Conservation (phyloP, 2,888 invertebrate genomes). For the Lysandra coridon region DNA sequence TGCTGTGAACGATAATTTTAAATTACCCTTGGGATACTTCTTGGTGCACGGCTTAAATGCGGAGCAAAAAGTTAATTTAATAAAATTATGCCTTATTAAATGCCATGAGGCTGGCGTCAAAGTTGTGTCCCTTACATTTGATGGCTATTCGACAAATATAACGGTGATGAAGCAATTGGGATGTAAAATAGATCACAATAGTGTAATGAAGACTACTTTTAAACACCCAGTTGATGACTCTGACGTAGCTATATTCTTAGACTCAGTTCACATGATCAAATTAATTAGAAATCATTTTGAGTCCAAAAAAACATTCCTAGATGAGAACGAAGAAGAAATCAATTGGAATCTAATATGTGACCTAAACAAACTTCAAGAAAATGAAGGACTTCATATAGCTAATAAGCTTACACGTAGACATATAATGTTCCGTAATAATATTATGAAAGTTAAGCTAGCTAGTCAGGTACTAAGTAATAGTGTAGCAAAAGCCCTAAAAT, state of each 20-base stretch:
- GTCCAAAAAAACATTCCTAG: conserved; percentile 25
- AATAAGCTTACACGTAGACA: conserved; percentile 37
- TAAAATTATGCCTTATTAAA: conserved; percentile 37
- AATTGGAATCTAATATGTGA: conserved; percentile 27
- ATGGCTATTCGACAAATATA: conserved; percentile 40
- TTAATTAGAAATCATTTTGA: conserved; percentile 39
- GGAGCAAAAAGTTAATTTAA: conserved; percentile 41
- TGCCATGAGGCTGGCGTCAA: conserved; percentile 40
- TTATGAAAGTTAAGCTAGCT: conserved; percentile 36
- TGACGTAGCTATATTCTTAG: conserved; percentile 41
- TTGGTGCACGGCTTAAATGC: conserved; percentile 43
- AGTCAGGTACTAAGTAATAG: conserved; percentile 36
- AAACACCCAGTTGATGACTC: conserved; percentile 34
- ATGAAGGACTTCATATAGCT: conserved; percentile 26
- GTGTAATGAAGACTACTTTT: conserved; percentile 36
- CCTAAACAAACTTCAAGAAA: conserved; percentile 27
- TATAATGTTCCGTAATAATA: conserved; percentile 36
- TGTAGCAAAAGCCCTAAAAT: conserved; percentile 38
- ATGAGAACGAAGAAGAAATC: conserved; percentile 28
- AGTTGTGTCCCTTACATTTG: conserved; percentile 42
- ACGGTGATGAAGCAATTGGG: conserved; percentile 38
- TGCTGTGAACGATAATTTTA: conserved; percentile 42
- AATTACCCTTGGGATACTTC: conserved; percentile 49
- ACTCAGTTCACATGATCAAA: conserved; percentile 41
- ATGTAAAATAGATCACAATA: conserved; percentile 35